These are phyloP conservation scores for Keiferia lycopersicella DNA, from an alignment of 2,888 invertebrate genomes.

Conservation along the genomic window DNA sequence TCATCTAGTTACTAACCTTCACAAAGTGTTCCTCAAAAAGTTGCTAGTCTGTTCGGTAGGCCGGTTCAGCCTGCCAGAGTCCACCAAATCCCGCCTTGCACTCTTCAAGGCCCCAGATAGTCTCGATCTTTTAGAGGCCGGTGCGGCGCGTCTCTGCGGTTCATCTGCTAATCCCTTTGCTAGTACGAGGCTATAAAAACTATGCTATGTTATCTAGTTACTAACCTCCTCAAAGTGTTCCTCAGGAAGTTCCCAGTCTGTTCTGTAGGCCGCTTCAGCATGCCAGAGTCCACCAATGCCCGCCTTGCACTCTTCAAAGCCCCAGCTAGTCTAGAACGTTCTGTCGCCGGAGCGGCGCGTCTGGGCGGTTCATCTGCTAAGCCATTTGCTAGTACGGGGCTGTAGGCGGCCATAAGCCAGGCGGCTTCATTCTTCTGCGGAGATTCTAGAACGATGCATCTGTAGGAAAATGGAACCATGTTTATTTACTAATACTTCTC, in stretches of 20 bases:
- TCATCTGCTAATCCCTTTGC: conserved; percentile 91
- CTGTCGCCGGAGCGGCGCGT: conserved; percentile 89
- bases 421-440: conserved; percentile 95
- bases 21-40: conserved; percentile 92
- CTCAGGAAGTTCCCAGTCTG: conserved; percentile 90
- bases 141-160: conserved; percentile 81
- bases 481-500: not conserved
- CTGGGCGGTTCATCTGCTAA: conserved; percentile 85
- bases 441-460: conserved; percentile 97
- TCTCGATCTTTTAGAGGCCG: conserved; percentile 93
- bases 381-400: conserved; percentile 91
- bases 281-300: conserved; percentile 90
- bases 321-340: conserved; percentile 92
- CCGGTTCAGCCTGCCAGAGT: conserved; percentile 90
- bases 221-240: conserved; percentile 89
- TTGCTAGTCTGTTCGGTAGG: conserved; percentile 90
- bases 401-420: conserved; percentile 95
- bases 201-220: not conserved
- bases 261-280: conserved; percentile 91
- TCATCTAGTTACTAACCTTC: conserved; percentile 83
- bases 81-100: conserved; percentile 90
- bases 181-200: conserved; percentile 89
- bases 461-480: conserved; percentile 45
- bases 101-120: conserved; percentile 93
- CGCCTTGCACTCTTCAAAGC: conserved; percentile 92